These are phyloP conservation scores for Ethmia dodecea DNA, from an alignment of 2,888 invertebrate species.

Conservation along the genomic window DNA sequence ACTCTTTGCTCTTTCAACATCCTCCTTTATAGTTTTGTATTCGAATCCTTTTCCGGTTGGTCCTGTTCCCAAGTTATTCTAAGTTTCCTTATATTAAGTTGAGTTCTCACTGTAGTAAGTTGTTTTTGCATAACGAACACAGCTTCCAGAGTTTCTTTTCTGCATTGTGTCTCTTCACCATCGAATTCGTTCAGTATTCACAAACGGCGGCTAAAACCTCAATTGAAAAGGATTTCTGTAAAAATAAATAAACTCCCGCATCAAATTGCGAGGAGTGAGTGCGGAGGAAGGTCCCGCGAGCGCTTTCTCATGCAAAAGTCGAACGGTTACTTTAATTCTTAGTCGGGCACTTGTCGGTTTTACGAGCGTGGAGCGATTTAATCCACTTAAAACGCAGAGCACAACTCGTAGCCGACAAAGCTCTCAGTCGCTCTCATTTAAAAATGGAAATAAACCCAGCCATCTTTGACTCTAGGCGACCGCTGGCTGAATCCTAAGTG, in stretches of 20 bases:
- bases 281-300: constrained; percentile 58
- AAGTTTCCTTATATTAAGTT: too few species aligned
- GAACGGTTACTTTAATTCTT: constrained; percentile 77
- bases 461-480: constrained; percentile 70
- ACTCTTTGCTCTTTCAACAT: too few species aligned
- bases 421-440: constrained; percentile 77
- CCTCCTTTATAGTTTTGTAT: too few species aligned
- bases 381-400: constrained; percentile 79
- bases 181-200: constrained; percentile 54
- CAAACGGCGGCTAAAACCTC: constrained; percentile 53
- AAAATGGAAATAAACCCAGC: constrained; percentile 77
- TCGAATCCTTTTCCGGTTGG: too few species aligned
- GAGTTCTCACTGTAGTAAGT: too few species aligned
- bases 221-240: constrained; percentile 45
- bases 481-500: constrained; percentile 71
- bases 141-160: too few species aligned
- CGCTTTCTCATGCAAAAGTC: constrained; percentile 77
- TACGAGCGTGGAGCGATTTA: constrained; percentile 77
- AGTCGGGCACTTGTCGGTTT: constrained; percentile 75
- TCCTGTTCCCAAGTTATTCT: too few species aligned
- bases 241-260: constrained; percentile 33
- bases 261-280: constrained; percentile 59
- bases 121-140: too few species aligned
- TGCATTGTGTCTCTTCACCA: constrained; percentile 1
- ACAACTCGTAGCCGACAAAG: constrained; percentile 75